A percentile compares a stretch with the other conserved stretches of the same genome.
Conservation (phyloP, 1,140 invertebrate genomes). For the Lethrus apterus region DNA sequence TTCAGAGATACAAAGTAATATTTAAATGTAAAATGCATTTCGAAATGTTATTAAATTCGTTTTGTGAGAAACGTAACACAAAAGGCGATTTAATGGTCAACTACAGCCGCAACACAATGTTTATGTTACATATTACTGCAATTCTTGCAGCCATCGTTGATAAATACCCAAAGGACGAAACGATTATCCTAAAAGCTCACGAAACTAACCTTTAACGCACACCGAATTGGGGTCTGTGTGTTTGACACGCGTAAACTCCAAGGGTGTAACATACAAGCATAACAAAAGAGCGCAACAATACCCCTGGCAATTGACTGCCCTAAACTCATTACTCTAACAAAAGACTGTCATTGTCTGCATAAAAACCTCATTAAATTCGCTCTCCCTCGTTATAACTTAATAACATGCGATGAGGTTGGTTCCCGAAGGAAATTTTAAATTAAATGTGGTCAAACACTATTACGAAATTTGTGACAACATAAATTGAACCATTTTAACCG, state of each 20-base stretch:
- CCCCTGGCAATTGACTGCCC: constrained; percentile 36
- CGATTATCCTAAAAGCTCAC: constrained; percentile 6
- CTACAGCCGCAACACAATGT: neutral
- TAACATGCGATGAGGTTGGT: constrained; percentile 28
- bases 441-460: constrained; percentile 18
- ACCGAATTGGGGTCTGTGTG: constrained; percentile 6
- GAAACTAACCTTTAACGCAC: constrained; percentile 14
- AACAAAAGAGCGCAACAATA: constrained; percentile 24
- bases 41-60: too few species aligned
- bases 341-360: constrained; percentile 42
- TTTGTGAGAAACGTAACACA: too few species aligned
- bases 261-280: constrained; percentile 18
- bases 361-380: constrained; percentile 41
- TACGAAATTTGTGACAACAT: too few species aligned
- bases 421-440: constrained; percentile 27
- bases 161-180: constrained; percentile 13
- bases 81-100: too few species aligned
- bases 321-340: constrained; percentile 42
- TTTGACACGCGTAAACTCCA: constrained; percentile 18
- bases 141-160: constrained; percentile 13
- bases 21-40: too few species aligned
- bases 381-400: constrained; percentile 34
- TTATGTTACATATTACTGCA: constrained; percentile 3
- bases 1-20: too few species aligned
- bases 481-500: too few species aligned